These are phyloP conservation scores for Epinephelus malabaricus DNA, from an alignment of 2,797 vertebrate genomes.

Conservation along the genomic window DNA sequence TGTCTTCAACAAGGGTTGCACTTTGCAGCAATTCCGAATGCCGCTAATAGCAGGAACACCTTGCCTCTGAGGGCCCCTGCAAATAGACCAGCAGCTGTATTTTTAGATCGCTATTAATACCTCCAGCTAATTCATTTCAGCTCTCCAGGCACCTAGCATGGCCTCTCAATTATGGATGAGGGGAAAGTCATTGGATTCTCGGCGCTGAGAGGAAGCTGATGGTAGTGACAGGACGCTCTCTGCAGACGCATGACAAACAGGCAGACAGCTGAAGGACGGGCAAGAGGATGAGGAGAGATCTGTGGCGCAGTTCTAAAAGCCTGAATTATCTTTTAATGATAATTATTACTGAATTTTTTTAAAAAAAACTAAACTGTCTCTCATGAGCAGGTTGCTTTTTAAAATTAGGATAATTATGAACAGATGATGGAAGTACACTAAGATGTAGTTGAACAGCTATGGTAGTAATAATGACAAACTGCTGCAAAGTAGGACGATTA, in stretches of 20 bases:
- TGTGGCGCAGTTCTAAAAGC: constrained; percentile 9
- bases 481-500: too few relatives aligned
- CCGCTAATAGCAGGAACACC: constrained; percentile 65
- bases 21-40: constrained; percentile 51
- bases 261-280: constrained; percentile 68
- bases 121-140: constrained; percentile 85
- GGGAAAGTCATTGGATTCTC: constrained; percentile 85
- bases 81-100: constrained; percentile 82
- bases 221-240: constrained; percentile 70
- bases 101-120: constrained; percentile 87
- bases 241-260: constrained; percentile 70
- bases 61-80: constrained; percentile 69
- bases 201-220: constrained; percentile 72
- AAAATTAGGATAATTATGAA: not conserved
- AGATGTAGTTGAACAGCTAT: too few relatives aligned
- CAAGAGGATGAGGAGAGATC: constrained; percentile 22
- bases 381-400: constrained; percentile 5
- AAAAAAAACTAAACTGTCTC: not conserved
- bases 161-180: constrained; percentile 87
- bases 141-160: constrained; percentile 82
- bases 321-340: constrained; percentile 18
- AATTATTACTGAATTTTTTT: not conserved
- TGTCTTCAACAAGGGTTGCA: constrained; percentile 27
- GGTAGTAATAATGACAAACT: not conserved
- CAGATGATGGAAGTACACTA: not conserved